Percentiles rank a stretch among this genome's conserved stretches.
phyloP scores from a whole-genome alignment of 2,113 vertebrate genomes.

The Oryctolagus cuniculus region DNA sequence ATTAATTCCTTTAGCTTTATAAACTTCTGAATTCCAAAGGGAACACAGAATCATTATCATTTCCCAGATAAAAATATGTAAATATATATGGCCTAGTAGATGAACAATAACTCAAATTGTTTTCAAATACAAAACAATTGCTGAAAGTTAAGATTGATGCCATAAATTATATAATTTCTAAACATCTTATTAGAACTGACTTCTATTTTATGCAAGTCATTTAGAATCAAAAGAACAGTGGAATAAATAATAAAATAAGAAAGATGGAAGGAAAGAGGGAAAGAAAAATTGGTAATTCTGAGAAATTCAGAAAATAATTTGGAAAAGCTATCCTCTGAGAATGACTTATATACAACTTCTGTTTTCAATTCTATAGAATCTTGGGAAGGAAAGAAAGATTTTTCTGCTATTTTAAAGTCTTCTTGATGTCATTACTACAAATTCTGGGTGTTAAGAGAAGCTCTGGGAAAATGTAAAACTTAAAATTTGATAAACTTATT shows the following conservation, averaged over 20 bases:
- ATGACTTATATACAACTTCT: neutral
- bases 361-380: neutral
- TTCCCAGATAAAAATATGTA: conserved; percentile 20
- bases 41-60: neutral
- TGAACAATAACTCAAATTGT: neutral
- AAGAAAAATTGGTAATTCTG: neutral
- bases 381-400: neutral
- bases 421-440: neutral
- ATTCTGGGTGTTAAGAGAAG: neutral
- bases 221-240: neutral
- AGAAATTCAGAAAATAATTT: neutral
- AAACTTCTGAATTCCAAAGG: neutral
- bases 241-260: neutral
- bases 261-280: neutral
- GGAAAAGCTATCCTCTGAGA: neutral
- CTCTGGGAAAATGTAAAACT: neutral
- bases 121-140: neutral
- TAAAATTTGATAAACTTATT: neutral
- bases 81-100: neutral
- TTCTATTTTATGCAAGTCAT: conserved; percentile 36
- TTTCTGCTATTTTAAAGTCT: neutral
- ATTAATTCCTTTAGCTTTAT: neutral
- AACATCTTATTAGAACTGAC: neutral
- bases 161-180: conserved; percentile 10
- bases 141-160: neutral